Conservation (phyloP, 1,140 invertebrate genomes). For the Drosophila dunni region DNA sequence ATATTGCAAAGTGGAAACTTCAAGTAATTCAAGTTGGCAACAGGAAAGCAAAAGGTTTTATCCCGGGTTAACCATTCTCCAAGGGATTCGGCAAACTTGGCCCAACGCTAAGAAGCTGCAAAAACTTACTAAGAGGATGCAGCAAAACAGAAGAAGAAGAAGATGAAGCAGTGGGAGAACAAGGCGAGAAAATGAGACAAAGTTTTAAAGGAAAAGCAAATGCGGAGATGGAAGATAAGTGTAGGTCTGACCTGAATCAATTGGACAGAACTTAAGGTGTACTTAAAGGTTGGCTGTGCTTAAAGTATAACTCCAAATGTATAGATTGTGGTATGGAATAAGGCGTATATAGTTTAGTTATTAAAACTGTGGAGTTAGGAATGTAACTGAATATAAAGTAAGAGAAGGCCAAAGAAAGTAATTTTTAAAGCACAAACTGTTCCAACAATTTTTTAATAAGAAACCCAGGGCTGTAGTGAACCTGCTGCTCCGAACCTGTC, state of each 20-base stretch:
- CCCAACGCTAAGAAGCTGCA: constrained; percentile 57
- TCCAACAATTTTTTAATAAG: constrained; percentile 6
- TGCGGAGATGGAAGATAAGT: constrained; percentile 5
- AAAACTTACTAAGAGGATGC: constrained; percentile 38
- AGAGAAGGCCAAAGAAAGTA: too few species aligned
- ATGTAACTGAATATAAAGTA: too few species aligned
- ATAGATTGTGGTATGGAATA: neutral
- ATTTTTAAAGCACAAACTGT: neutral
- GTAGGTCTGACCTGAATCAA: constrained; percentile 25
- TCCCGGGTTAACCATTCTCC: constrained; percentile 53
- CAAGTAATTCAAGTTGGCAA: constrained; percentile 63
- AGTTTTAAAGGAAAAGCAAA: constrained; percentile 11
- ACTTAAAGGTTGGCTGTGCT: constrained; percentile 8
- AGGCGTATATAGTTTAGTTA: neutral
- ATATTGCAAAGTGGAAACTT: constrained; percentile 53
- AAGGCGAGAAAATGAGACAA: constrained; percentile 22
- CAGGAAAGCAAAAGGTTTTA: constrained; percentile 34
- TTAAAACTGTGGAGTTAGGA: too few species aligned
- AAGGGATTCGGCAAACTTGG: constrained; percentile 65
- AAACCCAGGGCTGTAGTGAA: constrained; percentile 1
- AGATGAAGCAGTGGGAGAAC: constrained; percentile 2
- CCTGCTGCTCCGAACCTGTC: constrained; percentile 3
- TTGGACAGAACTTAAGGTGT: constrained; percentile 26
- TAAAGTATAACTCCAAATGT: neutral
- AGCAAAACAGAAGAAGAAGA: constrained; percentile 23